These are phyloP conservation scores for Mus musculus DNA, from an alignment of 2,113 vertebrate species.

Conservation along the genomic window DNA sequence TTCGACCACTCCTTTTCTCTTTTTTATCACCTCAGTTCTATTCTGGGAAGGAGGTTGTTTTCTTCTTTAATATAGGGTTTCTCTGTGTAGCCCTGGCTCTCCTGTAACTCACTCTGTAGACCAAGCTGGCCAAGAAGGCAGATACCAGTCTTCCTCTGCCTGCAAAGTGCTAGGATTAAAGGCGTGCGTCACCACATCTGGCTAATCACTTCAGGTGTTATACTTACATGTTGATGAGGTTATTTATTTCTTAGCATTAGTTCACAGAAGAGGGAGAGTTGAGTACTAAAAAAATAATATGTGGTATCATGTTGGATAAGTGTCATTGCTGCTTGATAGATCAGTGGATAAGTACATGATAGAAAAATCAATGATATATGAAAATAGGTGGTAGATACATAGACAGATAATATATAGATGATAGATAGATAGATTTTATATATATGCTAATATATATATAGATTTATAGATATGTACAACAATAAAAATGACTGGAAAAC, in stretches of 20 bases:
- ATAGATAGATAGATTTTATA: neutral
- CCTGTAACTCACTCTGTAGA: neutral
- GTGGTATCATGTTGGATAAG: neutral
- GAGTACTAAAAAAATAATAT: neutral
- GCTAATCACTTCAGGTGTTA: neutral
- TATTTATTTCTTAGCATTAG: neutral
- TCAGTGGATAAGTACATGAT: neutral
- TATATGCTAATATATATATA: neutral
- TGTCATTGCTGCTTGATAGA: neutral
- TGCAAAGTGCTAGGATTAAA: neutral
- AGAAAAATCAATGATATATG: neutral
- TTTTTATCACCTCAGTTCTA: constrained; percentile 9
- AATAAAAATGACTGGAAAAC: neutral
- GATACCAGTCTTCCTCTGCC: neutral
- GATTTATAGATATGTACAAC: neutral
- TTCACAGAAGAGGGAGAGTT: neutral
- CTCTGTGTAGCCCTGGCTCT: neutral
- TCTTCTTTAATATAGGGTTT: neutral
- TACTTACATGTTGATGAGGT: neutral
- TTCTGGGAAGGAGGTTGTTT: neutral
- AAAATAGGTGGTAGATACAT: neutral
- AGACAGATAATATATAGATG: neutral
- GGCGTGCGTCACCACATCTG: neutral
- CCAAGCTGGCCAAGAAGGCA: neutral
- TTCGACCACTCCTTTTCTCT: neutral